These are phyloP conservation scores for Aldabrachelys gigantea DNA, from an alignment of 2,113 vertebrate genomes.

Conservation along the genomic window DNA sequence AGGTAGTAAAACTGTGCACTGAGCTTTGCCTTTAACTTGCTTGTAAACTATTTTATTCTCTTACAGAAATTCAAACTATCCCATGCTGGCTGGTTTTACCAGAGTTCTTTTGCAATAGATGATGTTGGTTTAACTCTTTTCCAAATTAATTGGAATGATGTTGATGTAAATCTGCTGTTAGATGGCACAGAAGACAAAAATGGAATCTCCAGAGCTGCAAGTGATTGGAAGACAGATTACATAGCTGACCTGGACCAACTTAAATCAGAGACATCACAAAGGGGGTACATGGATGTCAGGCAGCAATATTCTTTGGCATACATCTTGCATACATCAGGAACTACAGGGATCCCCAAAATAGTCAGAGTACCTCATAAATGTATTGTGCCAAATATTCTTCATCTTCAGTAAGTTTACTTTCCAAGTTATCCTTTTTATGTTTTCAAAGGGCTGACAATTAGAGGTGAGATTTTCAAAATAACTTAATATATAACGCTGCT, in stretches of 20 bases:
- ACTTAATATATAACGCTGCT: neutral
- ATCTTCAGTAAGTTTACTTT: constrained; percentile 85
- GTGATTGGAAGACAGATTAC: neutral
- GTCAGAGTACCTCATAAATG: constrained; percentile 94
- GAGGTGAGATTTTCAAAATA: neutral
- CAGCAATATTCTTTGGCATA: constrained; percentile 81
- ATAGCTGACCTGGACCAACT: neutral
- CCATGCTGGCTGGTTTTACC: constrained; percentile 56
- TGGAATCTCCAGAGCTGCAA: neutral
- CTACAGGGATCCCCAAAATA: constrained; percentile 91
- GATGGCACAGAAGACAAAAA: constrained; percentile 28
- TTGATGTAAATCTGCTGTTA: constrained; percentile 11
- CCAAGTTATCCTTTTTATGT: neutral
- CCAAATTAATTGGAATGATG: constrained; percentile 36
- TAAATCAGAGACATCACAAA: neutral
- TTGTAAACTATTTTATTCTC: constrained; percentile 30
- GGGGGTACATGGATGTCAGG: constrained; percentile 13
- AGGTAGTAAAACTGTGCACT: accelerated
- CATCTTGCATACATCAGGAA: constrained; percentile 94
- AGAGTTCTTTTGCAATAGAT: constrained; percentile 67
- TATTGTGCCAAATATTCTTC: constrained; percentile 92
- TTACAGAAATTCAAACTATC: constrained; percentile 83
- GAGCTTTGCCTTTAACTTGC: neutral
- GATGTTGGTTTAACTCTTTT: constrained; percentile 84
- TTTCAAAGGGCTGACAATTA: neutral